Conservation (phyloP, 2,113 vertebrate genomes). For the Glaucidium brasilianum region DNA sequence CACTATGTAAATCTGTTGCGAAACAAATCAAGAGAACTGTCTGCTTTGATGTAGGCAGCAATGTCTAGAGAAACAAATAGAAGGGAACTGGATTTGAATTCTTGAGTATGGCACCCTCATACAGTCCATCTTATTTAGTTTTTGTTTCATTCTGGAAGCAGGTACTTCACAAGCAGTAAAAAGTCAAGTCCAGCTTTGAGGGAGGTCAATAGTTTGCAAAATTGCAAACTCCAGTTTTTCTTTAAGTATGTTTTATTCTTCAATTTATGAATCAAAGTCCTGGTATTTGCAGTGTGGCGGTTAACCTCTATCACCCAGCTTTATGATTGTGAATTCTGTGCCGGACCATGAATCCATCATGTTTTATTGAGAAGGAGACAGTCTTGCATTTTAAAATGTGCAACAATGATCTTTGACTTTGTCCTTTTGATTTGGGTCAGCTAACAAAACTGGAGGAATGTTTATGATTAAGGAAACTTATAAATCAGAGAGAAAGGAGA, state of each 20-base stretch:
- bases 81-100: neutral
- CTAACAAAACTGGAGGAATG: slow-evolving; percentile 53
- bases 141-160: neutral
- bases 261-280: slow-evolving; percentile 11
- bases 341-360: slow-evolving; percentile 56
- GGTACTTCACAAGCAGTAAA: neutral
- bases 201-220: slow-evolving; percentile 20
- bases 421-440: slow-evolving; percentile 62
- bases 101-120: neutral
- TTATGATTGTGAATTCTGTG: slow-evolving; percentile 50
- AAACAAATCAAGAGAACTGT: neutral
- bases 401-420: slow-evolving; percentile 54
- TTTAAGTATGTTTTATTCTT: slow-evolving; percentile 24
- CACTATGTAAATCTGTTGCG: neutral
- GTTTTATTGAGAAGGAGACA: slow-evolving; percentile 61
- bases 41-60: neutral
- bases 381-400: slow-evolving; percentile 56
- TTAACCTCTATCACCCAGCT: slow-evolving; percentile 44
- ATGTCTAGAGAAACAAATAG: neutral
- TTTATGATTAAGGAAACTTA: slow-evolving; percentile 54
- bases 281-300: slow-evolving; percentile 45
- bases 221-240: neutral
- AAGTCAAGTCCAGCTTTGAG: neutral
- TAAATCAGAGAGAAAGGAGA: slow-evolving; percentile 54
- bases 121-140: neutral